A percentile compares a stretch with the other conserved stretches of the same genome.
phyloP scores from a whole-genome alignment of 2,113 vertebrate genomes.

The Oncorhynchus kisutch region DNA sequence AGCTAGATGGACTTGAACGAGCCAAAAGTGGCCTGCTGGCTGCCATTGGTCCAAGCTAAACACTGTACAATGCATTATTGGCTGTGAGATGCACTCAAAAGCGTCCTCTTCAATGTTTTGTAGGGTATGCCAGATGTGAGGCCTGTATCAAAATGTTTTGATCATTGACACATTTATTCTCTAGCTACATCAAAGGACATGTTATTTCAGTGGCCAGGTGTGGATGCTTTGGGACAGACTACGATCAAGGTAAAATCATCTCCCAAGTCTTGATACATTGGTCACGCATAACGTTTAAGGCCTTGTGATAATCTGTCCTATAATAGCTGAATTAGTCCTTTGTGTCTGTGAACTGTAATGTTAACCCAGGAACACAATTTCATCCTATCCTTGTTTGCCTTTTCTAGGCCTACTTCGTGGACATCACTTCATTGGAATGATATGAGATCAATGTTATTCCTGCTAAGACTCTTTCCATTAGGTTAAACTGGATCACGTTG shows the following conservation, averaged over 20 bases:
- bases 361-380: too few relatives aligned
- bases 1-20: too few relatives aligned
- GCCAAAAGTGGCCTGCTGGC: neutral
- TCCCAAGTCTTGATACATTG: slow-evolving; percentile 8
- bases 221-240: neutral
- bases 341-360: neutral
- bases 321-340: neutral
- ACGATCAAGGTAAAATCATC: too few relatives aligned
- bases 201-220: neutral
- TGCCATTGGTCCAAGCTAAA: neutral
- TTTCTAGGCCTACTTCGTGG: too few relatives aligned
- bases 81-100: neutral
- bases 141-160: neutral
- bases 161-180: too few relatives aligned
- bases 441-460: too few relatives aligned
- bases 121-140: neutral
- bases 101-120: neutral
- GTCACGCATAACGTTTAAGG: neutral
- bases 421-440: too few relatives aligned
- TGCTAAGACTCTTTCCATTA: too few relatives aligned
- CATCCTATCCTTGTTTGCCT: too few relatives aligned
- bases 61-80: neutral
- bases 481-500: too few relatives aligned
- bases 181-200: neutral
- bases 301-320: neutral